These are phyloP conservation scores for Drosophila ogumai DNA, from an alignment of 1,140 invertebrate species.

Conservation along the genomic window DNA sequence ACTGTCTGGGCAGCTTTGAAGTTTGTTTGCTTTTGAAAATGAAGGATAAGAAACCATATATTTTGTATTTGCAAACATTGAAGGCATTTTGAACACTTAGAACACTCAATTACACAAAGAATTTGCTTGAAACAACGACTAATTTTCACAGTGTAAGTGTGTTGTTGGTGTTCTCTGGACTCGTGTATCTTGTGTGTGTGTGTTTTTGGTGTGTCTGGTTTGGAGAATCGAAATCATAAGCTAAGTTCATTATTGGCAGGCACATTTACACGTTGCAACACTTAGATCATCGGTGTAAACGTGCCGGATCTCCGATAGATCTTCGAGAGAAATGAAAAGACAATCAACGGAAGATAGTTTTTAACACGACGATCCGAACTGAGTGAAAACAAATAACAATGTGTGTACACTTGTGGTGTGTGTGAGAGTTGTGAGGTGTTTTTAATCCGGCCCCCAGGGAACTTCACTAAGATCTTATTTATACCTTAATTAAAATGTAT, in stretches of 20 bases:
- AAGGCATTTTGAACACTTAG: constrained; percentile 81
- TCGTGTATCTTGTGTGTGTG: constrained; percentile 24
- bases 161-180: constrained; percentile 29
- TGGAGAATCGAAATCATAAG: constrained; percentile 61
- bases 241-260: constrained; percentile 64
- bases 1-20: constrained; percentile 50
- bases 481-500: no score
- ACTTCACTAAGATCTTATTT: not conserved
- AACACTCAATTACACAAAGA: constrained; percentile 81
- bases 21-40: constrained; percentile 60
- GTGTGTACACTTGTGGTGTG: constrained; percentile 48
- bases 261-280: constrained; percentile 69
- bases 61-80: constrained; percentile 80
- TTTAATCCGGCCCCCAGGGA: not conserved
- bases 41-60: constrained; percentile 64
- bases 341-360: constrained; percentile 49
- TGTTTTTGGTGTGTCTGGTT: constrained; percentile 8
- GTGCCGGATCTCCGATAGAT: constrained; percentile 43
- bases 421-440: constrained; percentile 32
- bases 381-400: constrained; percentile 66
- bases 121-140: constrained; percentile 79
- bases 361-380: constrained; percentile 79
- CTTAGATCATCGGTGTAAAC: constrained; percentile 59
- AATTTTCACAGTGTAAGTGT: constrained; percentile 68
- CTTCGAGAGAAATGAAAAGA: constrained; percentile 42